phyloP scores from a whole-genome alignment of 2,888 invertebrate genomes.

The Diplolepis rosae region DNA sequence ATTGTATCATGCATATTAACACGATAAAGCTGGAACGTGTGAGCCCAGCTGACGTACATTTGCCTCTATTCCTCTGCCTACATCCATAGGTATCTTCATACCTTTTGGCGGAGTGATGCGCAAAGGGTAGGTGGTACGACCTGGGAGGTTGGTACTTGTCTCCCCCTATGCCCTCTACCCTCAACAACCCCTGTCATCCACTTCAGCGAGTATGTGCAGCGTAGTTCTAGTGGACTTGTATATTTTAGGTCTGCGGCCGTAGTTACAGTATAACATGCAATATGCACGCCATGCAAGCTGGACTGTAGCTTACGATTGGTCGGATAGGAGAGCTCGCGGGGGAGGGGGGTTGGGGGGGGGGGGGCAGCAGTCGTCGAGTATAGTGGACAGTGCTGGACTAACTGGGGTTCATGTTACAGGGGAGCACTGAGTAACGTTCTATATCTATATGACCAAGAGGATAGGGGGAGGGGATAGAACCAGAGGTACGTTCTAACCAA shows the following conservation, averaged over 20 bases:
- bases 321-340: slow-evolving; percentile 34
- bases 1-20: slow-evolving; percentile 16
- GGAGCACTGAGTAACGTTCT: slow-evolving; percentile 59
- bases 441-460: slow-evolving; percentile 53
- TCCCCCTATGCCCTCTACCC: neutral
- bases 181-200: slow-evolving; percentile 43
- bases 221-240: slow-evolving; percentile 61
- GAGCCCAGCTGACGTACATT: slow-evolving; percentile 26
- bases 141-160: neutral
- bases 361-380: slow-evolving; percentile 39
- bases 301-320: slow-evolving; percentile 45
- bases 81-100: slow-evolving; percentile 44
- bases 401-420: slow-evolving; percentile 68
- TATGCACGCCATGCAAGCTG: slow-evolving; percentile 63
- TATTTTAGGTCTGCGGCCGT: slow-evolving; percentile 68
- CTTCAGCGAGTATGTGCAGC: slow-evolving; percentile 43
- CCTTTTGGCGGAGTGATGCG: slow-evolving; percentile 62
- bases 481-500: slow-evolving; percentile 60
- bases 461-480: slow-evolving; percentile 50
- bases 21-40: slow-evolving; percentile 4
- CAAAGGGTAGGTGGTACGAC: slow-evolving; percentile 48
- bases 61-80: slow-evolving; percentile 6
- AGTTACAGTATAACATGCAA: slow-evolving; percentile 67
- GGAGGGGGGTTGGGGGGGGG: slow-evolving; percentile 33
- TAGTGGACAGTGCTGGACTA: slow-evolving; percentile 68